Evolutionary conservation across 2,888 invertebrate species (phyloP).

Genomic region (Cataglyphis altisquamis): DNA sequence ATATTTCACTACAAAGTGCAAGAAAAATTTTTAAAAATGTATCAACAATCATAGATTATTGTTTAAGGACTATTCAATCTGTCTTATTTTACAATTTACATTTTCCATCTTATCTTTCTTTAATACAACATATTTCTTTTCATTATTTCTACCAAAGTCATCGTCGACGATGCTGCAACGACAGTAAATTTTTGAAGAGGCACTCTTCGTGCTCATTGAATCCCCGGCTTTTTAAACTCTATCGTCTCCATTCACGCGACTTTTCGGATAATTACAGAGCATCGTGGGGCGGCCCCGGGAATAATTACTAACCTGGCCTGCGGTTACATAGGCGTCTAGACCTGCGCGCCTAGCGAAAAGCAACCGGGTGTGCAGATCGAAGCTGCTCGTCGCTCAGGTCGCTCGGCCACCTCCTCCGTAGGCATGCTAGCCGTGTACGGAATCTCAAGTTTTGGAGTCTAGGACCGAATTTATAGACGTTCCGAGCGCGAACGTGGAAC

Average conservation of each 20-base stretch:
- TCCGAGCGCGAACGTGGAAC: constrained; percentile 1
- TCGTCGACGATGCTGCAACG: background rate
- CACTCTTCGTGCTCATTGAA: background rate
- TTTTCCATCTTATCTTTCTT: background rate
- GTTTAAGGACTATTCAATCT: background rate
- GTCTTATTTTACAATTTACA: background rate
- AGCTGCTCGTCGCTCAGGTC: constrained; percentile 3
- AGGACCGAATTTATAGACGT: constrained; percentile 70
- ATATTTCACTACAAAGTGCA: background rate
- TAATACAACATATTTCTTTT: background rate
- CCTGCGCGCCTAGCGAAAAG: constrained; percentile 56
- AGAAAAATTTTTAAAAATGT: background rate
- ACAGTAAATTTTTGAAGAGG: constrained; percentile 4
- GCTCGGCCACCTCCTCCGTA: constrained; percentile 59
- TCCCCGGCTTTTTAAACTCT: background rate
- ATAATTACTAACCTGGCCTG: constrained; percentile 24
- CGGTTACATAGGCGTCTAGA: constrained; percentile 11
- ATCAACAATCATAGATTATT: background rate
- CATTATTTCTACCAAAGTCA: background rate
- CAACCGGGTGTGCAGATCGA: constrained; percentile 61
- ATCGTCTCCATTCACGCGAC: constrained; percentile 43
- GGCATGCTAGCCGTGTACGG: constrained; percentile 61
- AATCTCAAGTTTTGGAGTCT: constrained; percentile 72
- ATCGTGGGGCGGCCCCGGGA: background rate
- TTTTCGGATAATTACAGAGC: constrained; percentile 50